A percentile compares a stretch with the other conserved stretches of the same genome.
These are phyloP conservation scores for Hemibagrus wyckioides DNA, from an alignment of 2,113 vertebrate species.

Conservation along the genomic window DNA sequence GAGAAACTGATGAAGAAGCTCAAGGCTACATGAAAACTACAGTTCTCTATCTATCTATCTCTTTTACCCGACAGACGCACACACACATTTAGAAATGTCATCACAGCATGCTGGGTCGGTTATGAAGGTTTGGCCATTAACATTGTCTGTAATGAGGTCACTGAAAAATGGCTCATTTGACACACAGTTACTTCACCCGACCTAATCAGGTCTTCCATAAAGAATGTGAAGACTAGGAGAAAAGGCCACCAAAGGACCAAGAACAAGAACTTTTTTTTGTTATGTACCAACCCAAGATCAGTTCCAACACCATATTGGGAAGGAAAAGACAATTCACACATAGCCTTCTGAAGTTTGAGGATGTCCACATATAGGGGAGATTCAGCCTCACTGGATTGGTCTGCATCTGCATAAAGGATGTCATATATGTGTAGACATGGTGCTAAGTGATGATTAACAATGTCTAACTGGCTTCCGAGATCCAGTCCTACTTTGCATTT, in stretches of 20 bases:
- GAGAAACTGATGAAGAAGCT: too few relatives aligned
- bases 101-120: neutral
- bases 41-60: too few relatives aligned
- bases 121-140: conserved; percentile 6
- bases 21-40: too few relatives aligned
- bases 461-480: neutral
- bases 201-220: neutral
- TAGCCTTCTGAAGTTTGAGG: neutral
- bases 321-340: neutral
- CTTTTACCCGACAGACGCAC: neutral
- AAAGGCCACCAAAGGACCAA: neutral
- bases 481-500: conserved; percentile 5
- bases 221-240: neutral
- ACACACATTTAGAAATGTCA: conserved; percentile 35
- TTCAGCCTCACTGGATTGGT: neutral
- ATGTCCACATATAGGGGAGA: neutral
- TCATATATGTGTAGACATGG: neutral
- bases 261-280: neutral
- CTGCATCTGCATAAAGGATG: neutral
- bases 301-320: neutral
- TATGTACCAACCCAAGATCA: too few relatives aligned
- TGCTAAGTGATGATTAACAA: conserved; percentile 7
- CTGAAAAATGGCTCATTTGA: conserved; percentile 28
- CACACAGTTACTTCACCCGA: neutral
- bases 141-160: neutral